Base-by-base conservation (phyloP, 2,888 invertebrate genomes). In the Conops quadrifasciatus region DNA sequence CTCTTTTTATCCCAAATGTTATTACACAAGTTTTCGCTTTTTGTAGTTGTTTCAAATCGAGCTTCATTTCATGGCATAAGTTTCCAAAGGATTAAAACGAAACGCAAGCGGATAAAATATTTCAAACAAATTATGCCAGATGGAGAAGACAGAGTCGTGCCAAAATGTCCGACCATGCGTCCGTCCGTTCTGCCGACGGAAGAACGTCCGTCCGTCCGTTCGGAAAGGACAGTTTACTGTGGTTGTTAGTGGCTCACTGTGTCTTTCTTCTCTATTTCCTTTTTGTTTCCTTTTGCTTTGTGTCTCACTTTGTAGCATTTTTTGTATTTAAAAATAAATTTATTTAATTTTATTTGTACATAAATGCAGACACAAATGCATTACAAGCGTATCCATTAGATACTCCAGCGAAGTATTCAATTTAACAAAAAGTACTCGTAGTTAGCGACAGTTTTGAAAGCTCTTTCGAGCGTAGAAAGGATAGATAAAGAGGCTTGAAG, bases 341-440 rank as follows among this genome's bases (percentile, higher is more conserved):
- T 28, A 1, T 21, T 21, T 49, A 19, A 19, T 66, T 19, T 49
- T n/a, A n/a, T 24, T 36, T 36, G 9, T 71, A 71, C 64, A 71
- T 64, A 72, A 73, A 73, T 71, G 67, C 67, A 70, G 67, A 70
- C 67, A 62, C 71, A 72, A 71, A 73, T 68, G 70, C 71, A 70
- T 74, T 70, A 74, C 73, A 71, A 72, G 70, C 70, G 68, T 72
- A 74, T 73, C 58, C 70, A 68, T 74, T 71, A 67, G 30, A 74
- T 70, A 71, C 70, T 56, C 69, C 28, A 69, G 67, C 60, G 60
- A 67, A 73, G 58, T 51, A 67, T 59, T 65, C 65, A 68, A 67
- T 70, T 65, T 65, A 73, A 68, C 65, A 59, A 67, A 67, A 36
- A 64, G 28, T 47, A 51, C 16, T 9, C 13, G 51, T 51, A 49